Base-by-base conservation (phyloP, 2,888 invertebrate genomes). In the Anarsia innoxiella region DNA sequence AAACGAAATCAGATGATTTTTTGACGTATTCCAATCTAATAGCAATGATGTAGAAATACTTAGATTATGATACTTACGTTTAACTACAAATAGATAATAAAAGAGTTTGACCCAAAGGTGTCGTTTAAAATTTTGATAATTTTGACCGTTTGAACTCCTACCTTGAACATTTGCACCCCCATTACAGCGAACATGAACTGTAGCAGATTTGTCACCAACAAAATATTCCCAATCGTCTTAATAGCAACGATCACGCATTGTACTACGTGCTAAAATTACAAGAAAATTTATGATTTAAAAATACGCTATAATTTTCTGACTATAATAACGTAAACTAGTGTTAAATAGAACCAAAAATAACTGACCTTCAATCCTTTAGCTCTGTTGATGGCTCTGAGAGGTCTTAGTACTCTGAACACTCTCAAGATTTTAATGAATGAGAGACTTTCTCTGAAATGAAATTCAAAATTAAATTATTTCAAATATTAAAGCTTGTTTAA, bases 171-270 rank as follows among this genome's bases (percentile, higher is more conserved):
- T 89, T 99, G 99, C 83, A 99, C 99, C 87, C 99, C 99, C 89
- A 99, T 99, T 80, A 99, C 98, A 71, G 99, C 98, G 88, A 99
- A 99, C 98, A 99, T 99, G 92, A 99, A 99, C 89, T 98, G 96
- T 66, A 99, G 96, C 77, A 99, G 95, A 87, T 97, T 97, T 86
- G 99, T 99, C 88, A 99, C 99, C 90, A 99, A 91, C 90, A 99
- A 95, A 88, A 99, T 99, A 91, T 99, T 99, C 87, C 99, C 98
- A 87, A 97, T 97, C 84, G 97, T 97, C 90, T 96, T 96, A 77
- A 97, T 94, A 68, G 97, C 97, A 85, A 97, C 97, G 87, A 97
- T 96, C 88, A 97, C 99, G 90, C 99, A 99, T 88, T 99, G 98
- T 79, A 99, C 99, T 89, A 99, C 99, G 90, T 99, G 98, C 96